Percentiles rank a stretch among this genome's conserved stretches.
Evolutionary conservation across 2,113 vertebrate genomes (phyloP).

Genomic region (Microcebus ravelobensis): DNA sequence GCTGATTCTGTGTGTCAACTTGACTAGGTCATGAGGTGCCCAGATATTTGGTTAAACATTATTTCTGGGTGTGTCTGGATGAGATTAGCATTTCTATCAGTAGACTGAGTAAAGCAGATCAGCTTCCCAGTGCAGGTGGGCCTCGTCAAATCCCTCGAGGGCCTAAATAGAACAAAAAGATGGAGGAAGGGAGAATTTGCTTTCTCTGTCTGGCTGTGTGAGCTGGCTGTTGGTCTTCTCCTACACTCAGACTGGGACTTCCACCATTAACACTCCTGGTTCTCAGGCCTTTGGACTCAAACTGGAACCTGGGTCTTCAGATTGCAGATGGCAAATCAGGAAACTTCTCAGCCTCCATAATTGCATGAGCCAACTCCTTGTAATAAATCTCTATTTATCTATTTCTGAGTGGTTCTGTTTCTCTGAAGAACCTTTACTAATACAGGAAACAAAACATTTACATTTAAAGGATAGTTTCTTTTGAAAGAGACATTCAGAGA

Average conservation of each 20-base stretch:
- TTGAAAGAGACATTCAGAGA: background rate
- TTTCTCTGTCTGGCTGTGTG: background rate
- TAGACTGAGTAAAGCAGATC: background rate
- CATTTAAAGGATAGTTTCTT: background rate
- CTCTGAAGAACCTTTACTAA: background rate
- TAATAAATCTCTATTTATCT: background rate
- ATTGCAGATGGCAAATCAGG: background rate
- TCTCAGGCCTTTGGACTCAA: background rate
- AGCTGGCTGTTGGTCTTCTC: background rate
- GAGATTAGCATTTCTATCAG: background rate
- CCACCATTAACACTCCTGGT: background rate
- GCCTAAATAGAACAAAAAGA: background rate
- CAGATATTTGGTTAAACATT: background rate
- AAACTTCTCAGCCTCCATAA: background rate
- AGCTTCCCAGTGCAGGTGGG: background rate
- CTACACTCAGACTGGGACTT: background rate
- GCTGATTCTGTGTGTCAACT: background rate
- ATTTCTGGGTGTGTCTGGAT: background rate
- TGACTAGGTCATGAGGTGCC: background rate
- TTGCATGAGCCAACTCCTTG: background rate
- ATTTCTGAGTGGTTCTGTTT: background rate
- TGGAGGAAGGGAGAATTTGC: background rate
- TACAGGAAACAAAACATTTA: background rate
- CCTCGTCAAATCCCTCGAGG: too few relatives aligned
- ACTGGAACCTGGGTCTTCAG: background rate